Conservation (phyloP, 1,140 invertebrate genomes). For the Chelonus insularis region DNA sequence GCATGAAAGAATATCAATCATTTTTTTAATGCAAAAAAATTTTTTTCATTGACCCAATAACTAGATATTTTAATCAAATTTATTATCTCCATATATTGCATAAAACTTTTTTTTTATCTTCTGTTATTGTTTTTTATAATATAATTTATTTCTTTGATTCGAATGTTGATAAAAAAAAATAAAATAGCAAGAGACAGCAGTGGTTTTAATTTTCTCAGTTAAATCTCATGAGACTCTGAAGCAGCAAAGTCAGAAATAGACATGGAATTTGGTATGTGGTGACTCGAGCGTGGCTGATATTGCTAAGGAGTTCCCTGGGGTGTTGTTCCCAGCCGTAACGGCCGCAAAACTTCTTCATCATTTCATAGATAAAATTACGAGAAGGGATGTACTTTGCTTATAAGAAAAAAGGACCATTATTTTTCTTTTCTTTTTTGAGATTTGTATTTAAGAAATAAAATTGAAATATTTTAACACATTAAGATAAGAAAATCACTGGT, state of each 20-base stretch:
- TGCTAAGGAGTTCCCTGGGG: conserved; percentile 47
- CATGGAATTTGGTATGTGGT: conserved; percentile 40
- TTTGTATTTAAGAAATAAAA: background rate
- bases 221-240: conserved; percentile 14
- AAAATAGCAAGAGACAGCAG: background rate
- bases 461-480: no score
- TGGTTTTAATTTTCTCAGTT: conserved; percentile 15
- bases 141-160: no score
- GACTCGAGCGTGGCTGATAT: conserved; percentile 33
- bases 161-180: no score
- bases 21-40: no score
- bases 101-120: no score
- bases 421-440: background rate
- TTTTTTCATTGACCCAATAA: no score
- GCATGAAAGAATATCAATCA: no score
- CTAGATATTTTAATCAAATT: no score
- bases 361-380: conserved; percentile 24
- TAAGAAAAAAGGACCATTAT: background rate
- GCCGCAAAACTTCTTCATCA: conserved; percentile 31
- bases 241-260: conserved; percentile 31
- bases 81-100: no score
- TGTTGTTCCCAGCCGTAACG: conserved; percentile 35
- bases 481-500: no score
- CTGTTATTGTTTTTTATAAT: no score
- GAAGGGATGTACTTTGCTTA: no score